Evolutionary conservation across 2,888 invertebrate species (phyloP), one percentile per base, ranked within the genome.

Genomic region (Exephanes ischioxanthus): DNA sequence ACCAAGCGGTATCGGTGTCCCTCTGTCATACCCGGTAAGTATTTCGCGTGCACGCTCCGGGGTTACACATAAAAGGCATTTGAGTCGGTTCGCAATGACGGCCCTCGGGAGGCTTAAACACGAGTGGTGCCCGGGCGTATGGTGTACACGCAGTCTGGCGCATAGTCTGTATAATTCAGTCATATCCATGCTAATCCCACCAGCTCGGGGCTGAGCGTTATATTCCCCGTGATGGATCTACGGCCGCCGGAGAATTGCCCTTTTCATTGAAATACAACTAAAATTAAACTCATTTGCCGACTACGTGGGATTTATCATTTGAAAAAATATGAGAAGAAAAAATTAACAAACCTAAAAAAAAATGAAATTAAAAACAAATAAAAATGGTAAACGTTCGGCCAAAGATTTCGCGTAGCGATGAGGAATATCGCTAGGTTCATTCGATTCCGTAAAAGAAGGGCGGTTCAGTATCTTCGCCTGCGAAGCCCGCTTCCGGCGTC

Each of bases 111-210:
- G 91, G 90, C 89, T 89, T 84, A 89, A 87, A 88, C 88, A 88
- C 80, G 88, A 85, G 84, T 84, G 75, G 30, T 61, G 83, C 79
- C 86, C 79, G 86, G 91, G 92, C 91, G 91, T 91, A 91, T 91
- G 91, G 90, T 73, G 83, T 91, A 90, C 91, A 91, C 90, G 90
- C 92, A 91, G 92, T 92, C 91, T 92, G 92, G 91, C 92, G 92
- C 92, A 91, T 91, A 91, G 91, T 91, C 92, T 91, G 92, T 92
- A 92, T 92, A 92, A 92, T 92, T 92, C 91, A 92, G 92, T 92
- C 92, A 92, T 92, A 92, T 92, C 92, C 92, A 92, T 92, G 92
- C 92, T 92, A 92, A 92, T 92, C 92, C 92, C 91, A 90, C 86
- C 89, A 85, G 90, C 89, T 88, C 89, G 87, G 89, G 82, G 82